Evolutionary conservation across 1,140 invertebrate genomes (phyloP).

Genomic region (Drosophila orena): DNA sequence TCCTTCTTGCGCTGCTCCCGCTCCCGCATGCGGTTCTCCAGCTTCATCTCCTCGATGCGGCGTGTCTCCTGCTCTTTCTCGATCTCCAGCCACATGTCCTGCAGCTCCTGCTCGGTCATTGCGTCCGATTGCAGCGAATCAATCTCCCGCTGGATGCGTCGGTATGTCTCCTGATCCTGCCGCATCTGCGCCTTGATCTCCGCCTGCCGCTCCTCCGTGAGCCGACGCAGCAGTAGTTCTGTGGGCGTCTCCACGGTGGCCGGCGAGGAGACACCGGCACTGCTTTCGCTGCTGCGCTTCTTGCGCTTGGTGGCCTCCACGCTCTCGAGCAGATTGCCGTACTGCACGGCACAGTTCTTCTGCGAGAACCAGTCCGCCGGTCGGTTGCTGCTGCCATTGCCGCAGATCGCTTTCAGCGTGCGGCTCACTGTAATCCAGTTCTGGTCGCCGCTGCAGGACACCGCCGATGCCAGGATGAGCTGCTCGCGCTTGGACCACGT

Average conservation of each 20-base stretch:
- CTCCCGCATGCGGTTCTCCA: slow-evolving; percentile 89
- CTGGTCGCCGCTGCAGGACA: slow-evolving; percentile 94
- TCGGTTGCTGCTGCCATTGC: slow-evolving; percentile 85
- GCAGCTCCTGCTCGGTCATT: slow-evolving; percentile 89
- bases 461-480: slow-evolving; percentile 93
- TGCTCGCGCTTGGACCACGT: slow-evolving; percentile 94
- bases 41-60: slow-evolving; percentile 88
- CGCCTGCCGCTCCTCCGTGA: slow-evolving; percentile 91
- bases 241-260: slow-evolving; percentile 87
- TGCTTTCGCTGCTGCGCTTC: slow-evolving; percentile 88
- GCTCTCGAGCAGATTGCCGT: slow-evolving; percentile 92
- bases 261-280: slow-evolving; percentile 74
- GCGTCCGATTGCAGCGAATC: slow-evolving; percentile 85
- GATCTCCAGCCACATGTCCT: slow-evolving; percentile 90
- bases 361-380: slow-evolving; percentile 95
- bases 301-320: slow-evolving; percentile 95
- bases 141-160: slow-evolving; percentile 88
- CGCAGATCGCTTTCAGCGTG: slow-evolving; percentile 89
- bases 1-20: slow-evolving; percentile 88
- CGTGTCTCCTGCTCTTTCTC: slow-evolving; percentile 89
- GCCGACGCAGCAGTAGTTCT: slow-evolving; percentile 91
- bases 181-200: slow-evolving; percentile 91
- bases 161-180: slow-evolving; percentile 90
- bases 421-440: slow-evolving; percentile 97
- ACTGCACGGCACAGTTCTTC: slow-evolving; percentile 96